Conservation (phyloP, 23 tunicate genomes). For the Phallusia fumigata region DNA sequence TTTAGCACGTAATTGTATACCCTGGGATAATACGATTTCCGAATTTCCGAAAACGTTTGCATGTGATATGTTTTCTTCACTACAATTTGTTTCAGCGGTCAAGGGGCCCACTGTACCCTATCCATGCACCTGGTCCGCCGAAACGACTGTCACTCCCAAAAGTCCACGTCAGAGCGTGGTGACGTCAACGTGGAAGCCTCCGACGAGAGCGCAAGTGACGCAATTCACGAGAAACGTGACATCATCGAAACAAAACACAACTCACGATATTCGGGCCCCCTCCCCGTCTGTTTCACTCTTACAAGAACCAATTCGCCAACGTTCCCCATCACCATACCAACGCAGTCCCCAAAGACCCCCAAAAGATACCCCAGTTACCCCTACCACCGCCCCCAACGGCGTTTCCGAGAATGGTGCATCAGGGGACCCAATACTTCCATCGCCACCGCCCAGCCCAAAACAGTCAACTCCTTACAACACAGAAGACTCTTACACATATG, state of each 20-base stretch:
- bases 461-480: neutral
- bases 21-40: too few relatives aligned
- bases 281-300: constrained; percentile 31
- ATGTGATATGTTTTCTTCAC: neutral
- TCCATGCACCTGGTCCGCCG: neutral
- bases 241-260: neutral
- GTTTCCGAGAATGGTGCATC: too few relatives aligned
- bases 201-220: neutral
- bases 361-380: too few relatives aligned
- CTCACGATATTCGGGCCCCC: neutral
- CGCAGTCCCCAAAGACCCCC: neutral
- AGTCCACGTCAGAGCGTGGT: neutral
- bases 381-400: too few relatives aligned
- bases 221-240: neutral
- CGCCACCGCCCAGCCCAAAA: neutral
- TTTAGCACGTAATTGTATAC: too few relatives aligned
- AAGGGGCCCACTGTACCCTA: neutral
- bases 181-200: constrained; percentile 3
- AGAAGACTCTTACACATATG: neutral
- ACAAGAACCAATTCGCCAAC: constrained; percentile 19
- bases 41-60: neutral
- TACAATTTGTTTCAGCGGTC: neutral
- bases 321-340: constrained; percentile 21
- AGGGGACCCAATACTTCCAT: neutral
- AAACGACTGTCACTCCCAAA: neutral